Conservation (phyloP, 2,113 vertebrate genomes). For the Fulica atra region DNA sequence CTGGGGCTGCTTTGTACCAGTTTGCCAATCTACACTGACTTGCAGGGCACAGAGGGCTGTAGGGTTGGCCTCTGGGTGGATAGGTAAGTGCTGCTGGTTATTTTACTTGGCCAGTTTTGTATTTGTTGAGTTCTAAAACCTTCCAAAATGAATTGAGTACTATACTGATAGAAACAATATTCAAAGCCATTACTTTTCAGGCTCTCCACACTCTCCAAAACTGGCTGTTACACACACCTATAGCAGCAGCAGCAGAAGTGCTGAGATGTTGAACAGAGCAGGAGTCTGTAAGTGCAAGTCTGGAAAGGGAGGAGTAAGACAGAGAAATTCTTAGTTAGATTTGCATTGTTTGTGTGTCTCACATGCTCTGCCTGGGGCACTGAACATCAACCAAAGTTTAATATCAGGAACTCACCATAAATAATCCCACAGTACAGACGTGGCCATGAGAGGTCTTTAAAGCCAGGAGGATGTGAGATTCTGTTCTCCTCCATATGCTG, state of each 20-base stretch:
- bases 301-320: neutral
- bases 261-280: neutral
- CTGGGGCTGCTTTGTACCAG: neutral
- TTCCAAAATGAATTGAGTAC: neutral
- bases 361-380: neutral
- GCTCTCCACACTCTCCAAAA: neutral
- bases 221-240: neutral
- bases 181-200: neutral
- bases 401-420: neutral
- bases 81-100: neutral
- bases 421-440: neutral
- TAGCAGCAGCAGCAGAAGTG: neutral
- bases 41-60: neutral
- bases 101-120: neutral
- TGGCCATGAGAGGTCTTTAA: slow-evolving; percentile 1
- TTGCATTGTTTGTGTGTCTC: neutral
- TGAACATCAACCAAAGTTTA: neutral
- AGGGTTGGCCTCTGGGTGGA: neutral
- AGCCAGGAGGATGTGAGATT: neutral
- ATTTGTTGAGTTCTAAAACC: neutral
- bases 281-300: neutral
- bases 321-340: neutral
- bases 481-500: neutral
- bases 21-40: neutral
- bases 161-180: neutral